A percentile compares a stretch with the other conserved stretches of the same genome.
These are phyloP conservation scores for Strigamia crassipes DNA, from an alignment of 2,888 invertebrate genomes.

Conservation along the genomic window DNA sequence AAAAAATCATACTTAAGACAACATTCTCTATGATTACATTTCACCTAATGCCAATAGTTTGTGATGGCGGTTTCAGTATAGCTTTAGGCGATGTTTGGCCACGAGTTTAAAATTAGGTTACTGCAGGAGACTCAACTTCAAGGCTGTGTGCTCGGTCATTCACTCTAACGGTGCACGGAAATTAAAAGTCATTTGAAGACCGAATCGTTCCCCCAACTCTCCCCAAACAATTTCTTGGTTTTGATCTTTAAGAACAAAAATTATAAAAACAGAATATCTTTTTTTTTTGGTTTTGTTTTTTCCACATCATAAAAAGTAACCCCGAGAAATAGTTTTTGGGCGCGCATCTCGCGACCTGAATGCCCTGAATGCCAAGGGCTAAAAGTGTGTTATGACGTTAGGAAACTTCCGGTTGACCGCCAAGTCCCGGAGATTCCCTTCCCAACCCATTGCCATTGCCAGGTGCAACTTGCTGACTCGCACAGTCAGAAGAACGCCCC, in stretches of 20 bases:
- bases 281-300: background rate
- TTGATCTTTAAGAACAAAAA: background rate
- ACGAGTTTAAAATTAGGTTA: conserved; percentile 33
- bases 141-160: conserved; percentile 47
- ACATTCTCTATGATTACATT: background rate
- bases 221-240: background rate
- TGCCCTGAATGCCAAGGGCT: conserved; percentile 43
- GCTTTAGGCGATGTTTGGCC: background rate
- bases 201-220: background rate
- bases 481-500: conserved; percentile 29
- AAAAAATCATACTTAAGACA: background rate
- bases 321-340: background rate
- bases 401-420: conserved; percentile 45
- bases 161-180: conserved; percentile 44
- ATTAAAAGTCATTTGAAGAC: background rate
- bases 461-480: background rate
- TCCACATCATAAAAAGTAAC: background rate
- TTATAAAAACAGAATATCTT: background rate
- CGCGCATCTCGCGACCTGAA: conserved; percentile 16
- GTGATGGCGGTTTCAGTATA: background rate
- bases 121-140: conserved; percentile 21
- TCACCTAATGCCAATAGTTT: background rate
- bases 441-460: background rate
- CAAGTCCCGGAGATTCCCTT: conserved; percentile 17
- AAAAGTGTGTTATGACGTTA: conserved; percentile 28